Evolutionary conservation across 2,797 vertebrate genomes (phyloP).

Genomic region (Nannoperca australis): DNA sequence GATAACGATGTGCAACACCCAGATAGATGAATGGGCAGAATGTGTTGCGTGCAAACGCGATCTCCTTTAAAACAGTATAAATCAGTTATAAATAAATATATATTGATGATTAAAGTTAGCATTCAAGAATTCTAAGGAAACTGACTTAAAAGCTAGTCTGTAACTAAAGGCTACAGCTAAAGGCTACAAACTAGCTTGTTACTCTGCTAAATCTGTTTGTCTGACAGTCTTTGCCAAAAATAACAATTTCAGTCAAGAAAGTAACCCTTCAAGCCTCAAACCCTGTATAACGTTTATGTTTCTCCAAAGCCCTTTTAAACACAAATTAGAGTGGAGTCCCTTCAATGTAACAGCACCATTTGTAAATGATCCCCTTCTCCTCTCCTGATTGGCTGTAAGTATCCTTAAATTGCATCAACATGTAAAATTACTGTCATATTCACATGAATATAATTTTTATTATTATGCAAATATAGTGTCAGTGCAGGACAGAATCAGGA

Average conservation of each 20-base stretch:
- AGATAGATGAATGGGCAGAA: neutral
- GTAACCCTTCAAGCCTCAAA: constrained; percentile 2
- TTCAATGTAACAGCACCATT: neutral
- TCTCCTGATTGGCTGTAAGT: neutral
- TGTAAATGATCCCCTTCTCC: neutral
- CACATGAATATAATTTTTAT: neutral
- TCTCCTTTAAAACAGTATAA: neutral
- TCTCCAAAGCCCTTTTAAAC: neutral
- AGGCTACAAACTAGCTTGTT: neutral
- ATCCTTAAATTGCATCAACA: neutral
- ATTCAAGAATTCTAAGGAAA: neutral
- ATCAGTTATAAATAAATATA: neutral
- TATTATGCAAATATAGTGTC: neutral
- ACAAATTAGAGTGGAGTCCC: neutral
- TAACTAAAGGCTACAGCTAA: neutral
- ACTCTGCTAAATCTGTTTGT: neutral
- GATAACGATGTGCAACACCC: neutral
- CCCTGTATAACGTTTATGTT: neutral
- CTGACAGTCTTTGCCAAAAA: neutral
- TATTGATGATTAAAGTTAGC: neutral
- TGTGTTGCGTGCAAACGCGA: neutral
- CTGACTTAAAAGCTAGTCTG: neutral
- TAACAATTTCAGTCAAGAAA: neutral
- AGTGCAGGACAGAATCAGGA: neutral
- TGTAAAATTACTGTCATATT: neutral